phyloP scores from a whole-genome alignment of 2,888 invertebrate genomes.

The Agrochola lychnidis region DNA sequence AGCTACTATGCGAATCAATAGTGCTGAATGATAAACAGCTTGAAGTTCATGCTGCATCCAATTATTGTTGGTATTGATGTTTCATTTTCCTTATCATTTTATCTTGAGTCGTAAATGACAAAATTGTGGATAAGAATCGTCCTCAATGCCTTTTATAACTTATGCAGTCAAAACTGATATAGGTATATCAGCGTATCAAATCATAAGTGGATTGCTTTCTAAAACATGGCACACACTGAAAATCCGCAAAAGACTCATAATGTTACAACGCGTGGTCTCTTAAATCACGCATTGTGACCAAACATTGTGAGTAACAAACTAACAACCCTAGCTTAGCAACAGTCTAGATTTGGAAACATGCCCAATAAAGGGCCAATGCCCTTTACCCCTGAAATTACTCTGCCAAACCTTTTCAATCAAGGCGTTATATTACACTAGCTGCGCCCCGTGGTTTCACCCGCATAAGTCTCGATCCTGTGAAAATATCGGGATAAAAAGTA shows the following conservation, averaged over 20 bases:
- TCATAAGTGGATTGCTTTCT: not conserved
- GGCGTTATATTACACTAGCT: conserved; percentile 4
- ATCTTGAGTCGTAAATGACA: conserved; percentile 3
- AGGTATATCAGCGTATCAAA: not conserved
- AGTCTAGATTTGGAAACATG: conserved; percentile 35
- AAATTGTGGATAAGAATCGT: conserved; percentile 32
- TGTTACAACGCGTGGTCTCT: not conserved
- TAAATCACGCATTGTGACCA: conserved; percentile 12
- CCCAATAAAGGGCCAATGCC: conserved; percentile 39
- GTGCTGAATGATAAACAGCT: conserved; percentile 33
- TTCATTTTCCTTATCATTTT: conserved; percentile 31
- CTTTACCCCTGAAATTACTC: conserved; percentile 41
- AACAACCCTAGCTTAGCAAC: conserved; percentile 26
- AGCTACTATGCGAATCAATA: conserved; percentile 46
- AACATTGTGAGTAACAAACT: conserved; percentile 4
- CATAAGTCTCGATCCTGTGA: too few species aligned
- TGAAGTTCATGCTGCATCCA: conserved; percentile 39
- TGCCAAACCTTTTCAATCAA: conserved; percentile 43
- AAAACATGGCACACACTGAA: not conserved
- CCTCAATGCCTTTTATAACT: conserved; percentile 12
- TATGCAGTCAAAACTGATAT: not conserved
- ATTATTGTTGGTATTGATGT: conserved; percentile 34
- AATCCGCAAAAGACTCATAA: not conserved
- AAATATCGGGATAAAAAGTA: too few species aligned
- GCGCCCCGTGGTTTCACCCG: too few species aligned